These are phyloP conservation scores for Eretmochelys imbricata DNA, from an alignment of 2,113 vertebrate species.

Conservation along the genomic window DNA sequence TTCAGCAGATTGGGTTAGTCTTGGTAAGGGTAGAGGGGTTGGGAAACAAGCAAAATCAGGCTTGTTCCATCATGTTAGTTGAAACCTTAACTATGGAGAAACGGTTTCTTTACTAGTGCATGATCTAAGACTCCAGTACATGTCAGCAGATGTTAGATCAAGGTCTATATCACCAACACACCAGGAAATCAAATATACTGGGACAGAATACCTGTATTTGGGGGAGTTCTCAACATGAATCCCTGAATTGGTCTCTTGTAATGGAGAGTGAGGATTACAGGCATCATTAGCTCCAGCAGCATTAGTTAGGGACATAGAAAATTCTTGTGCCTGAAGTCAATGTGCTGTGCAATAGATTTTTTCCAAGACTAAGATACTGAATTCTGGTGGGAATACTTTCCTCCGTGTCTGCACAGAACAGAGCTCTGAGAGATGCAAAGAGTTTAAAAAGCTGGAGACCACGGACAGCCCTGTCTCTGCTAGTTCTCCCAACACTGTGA, in stretches of 20 bases:
- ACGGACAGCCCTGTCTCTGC: background rate
- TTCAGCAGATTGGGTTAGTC: background rate
- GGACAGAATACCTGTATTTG: background rate
- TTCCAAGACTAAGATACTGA: background rate
- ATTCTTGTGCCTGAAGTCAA: background rate
- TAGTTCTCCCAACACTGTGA: background rate
- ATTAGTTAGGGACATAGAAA: background rate
- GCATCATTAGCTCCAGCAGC: background rate
- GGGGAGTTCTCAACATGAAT: background rate
- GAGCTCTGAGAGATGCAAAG: background rate
- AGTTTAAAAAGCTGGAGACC: background rate
- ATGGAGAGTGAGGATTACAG: background rate
- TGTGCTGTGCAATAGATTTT: slow-evolving; percentile 5
- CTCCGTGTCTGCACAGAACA: background rate
- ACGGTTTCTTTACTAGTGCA: background rate
- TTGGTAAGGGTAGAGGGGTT: background rate
- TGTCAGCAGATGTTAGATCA: background rate
- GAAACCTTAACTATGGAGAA: background rate
- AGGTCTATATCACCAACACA: background rate
- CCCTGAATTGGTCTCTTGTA: background rate
- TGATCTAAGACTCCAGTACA: background rate
- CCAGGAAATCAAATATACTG: background rate
- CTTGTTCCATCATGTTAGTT: background rate
- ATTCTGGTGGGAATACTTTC: background rate
- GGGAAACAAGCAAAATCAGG: background rate